These are phyloP conservation scores for Lasioglossum albipes DNA, from an alignment of 1,140 invertebrate species.

Conservation along the genomic window DNA sequence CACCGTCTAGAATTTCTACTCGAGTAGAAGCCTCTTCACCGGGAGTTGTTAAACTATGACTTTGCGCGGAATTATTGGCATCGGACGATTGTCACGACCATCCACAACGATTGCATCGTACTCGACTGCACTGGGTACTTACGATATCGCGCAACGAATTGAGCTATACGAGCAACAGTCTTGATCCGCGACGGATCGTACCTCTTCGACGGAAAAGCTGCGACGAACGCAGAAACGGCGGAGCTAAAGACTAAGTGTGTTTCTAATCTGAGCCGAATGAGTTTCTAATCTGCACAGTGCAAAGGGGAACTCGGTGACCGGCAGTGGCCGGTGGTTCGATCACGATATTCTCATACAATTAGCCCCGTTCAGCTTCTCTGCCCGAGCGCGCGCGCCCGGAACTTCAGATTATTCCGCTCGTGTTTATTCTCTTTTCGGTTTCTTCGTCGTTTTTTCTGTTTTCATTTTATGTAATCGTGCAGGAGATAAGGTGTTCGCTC, in stretches of 20 bases:
- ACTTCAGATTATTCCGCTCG: constrained; percentile 8
- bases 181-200: not conserved
- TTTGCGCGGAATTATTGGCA: too few relatives aligned
- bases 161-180: too few relatives aligned
- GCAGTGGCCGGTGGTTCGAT: not conserved
- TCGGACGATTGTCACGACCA: not conserved
- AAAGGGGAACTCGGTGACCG: not conserved
- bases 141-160: not conserved
- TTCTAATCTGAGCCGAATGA: constrained; percentile 7
- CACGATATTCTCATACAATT: constrained; percentile 18
- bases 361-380: not conserved
- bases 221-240: constrained; percentile 5
- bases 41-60: too few relatives aligned
- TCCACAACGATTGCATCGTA: not conserved
- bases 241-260: not conserved
- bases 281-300: not conserved
- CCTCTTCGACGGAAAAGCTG: too few relatives aligned
- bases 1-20: too few relatives aligned
- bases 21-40: too few relatives aligned
- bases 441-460: not conserved
- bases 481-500: constrained; percentile 40
- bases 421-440: not conserved
- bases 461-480: constrained; percentile 42
- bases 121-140: not conserved
- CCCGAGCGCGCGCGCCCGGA: too few relatives aligned